Conservation (phyloP, 2,888 invertebrate genomes). For the Ditula angustiorana region DNA sequence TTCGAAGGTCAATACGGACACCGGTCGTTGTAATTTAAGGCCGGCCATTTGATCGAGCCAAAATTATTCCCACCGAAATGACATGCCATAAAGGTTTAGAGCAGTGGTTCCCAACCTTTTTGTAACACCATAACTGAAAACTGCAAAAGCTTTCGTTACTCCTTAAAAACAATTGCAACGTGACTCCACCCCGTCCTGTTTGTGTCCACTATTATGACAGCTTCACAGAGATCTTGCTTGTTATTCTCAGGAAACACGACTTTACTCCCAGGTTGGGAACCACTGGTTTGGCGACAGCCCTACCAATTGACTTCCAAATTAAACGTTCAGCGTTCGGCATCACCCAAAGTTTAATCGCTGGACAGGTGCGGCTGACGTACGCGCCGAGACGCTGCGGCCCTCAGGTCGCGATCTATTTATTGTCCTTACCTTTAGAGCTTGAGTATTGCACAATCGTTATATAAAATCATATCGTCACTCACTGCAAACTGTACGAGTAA, state of each 20-base stretch:
- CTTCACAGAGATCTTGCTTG: no score
- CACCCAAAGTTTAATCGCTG: constrained; percentile 69
- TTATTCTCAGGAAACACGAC: no score
- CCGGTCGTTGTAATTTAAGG: constrained; percentile 23
- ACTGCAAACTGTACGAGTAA: no score
- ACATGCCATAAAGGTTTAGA: constrained; percentile 29
- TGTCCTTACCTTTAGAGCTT: constrained; percentile 56
- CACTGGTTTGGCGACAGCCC: constrained; percentile 45
- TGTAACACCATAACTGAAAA: neutral
- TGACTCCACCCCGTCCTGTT: no score
- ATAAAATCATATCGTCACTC: neutral
- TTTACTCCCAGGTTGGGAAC: neutral
- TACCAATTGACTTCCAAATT: constrained; percentile 58
- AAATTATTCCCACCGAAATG: constrained; percentile 29
- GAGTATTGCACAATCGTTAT: constrained; percentile 36
- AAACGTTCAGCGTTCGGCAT: constrained; percentile 62
- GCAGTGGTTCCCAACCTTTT: neutral
- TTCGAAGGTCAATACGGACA: constrained; percentile 28
- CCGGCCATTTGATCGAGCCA: constrained; percentile 27
- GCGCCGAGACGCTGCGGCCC: constrained; percentile 41
- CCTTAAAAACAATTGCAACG: no score
- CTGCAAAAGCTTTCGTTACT: no score
- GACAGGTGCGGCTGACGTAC: constrained; percentile 74
- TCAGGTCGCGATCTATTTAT: constrained; percentile 66
- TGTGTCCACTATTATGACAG: no score